Base-by-base conservation (phyloP, 2,888 invertebrate genomes). In the Philaethria dido region DNA sequence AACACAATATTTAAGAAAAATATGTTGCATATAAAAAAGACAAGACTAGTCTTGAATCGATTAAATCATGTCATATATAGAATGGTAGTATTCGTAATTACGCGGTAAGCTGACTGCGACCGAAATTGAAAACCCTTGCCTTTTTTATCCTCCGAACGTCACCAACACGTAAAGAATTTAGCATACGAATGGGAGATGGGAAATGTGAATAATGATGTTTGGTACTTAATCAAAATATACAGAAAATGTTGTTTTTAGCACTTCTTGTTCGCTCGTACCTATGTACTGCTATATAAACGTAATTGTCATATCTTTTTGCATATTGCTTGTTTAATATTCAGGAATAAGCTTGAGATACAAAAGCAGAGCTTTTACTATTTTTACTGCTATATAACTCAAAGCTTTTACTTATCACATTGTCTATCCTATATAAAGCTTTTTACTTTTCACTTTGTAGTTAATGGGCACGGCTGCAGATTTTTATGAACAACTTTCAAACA, bases 201-300 rank as follows among this genome's bases (percentile, higher is more conserved):
- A 44, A 68, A 64, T 64, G 57, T n/a, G 61, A 62, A 47, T 64
- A 69, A 62, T 57, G 61, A 64, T 62, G 42, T 69, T 44, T 33
- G 52, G 36, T 29, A 22, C 52, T 44, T 29, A 22, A 59, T 22
- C 29, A 45, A 39, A 47, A 54, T 54, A 57, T 16, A 44, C 47
- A 20, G 11, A 62, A 22, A 36, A 14, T 39, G 8, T 48, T 48
- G 36, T 42, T 57, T 39, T 22, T 1, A 52, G 16, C 33, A 18
- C 16, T 33, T 18, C 13, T 29, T 33, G 14, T 50, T 8, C 16
- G 25, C 16, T 29, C n/a, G n/a, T 25, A 22, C 9, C 2, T 50
- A n/a, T 50, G 29, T 16, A 16, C 0, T 8, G 39, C 11, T 13
- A 39, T 13, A 39, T 6, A 33, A 33, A 22, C 20, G 22, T 47